phyloP scores from a whole-genome alignment of 2,797 vertebrate species.

The Enteromius mattozi region DNA sequence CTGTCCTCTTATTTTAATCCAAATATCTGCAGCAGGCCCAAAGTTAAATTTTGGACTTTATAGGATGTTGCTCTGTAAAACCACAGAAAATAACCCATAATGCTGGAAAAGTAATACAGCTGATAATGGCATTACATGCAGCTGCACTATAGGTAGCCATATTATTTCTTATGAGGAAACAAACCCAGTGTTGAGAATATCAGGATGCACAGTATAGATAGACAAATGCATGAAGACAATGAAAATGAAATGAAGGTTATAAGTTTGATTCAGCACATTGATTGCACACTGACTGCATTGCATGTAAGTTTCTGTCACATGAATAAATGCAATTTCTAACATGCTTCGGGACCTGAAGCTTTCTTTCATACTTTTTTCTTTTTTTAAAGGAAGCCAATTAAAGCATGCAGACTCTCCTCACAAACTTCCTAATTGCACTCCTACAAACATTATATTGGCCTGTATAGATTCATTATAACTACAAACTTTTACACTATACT shows the following conservation, averaged over 20 bases:
- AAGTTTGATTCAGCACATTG: background rate
- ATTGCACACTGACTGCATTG: background rate
- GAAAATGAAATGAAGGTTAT: background rate
- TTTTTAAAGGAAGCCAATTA: slow-evolving; percentile 23
- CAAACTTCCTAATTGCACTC: slow-evolving; percentile 65
- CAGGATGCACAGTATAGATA: background rate
- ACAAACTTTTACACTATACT: slow-evolving; percentile 67
- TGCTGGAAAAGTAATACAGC: slow-evolving; percentile 26
- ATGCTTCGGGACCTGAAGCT: background rate
- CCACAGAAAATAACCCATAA: slow-evolving; percentile 19
- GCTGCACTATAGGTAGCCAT: background rate
- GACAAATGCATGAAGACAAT: background rate
- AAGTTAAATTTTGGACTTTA: slow-evolving; percentile 42
- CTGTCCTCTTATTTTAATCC: slow-evolving; percentile 41
- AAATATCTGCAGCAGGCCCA: slow-evolving; percentile 46
- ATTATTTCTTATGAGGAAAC: background rate
- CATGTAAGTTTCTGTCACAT: background rate
- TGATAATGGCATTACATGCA: slow-evolving; percentile 32
- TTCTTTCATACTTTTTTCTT: too few species aligned
- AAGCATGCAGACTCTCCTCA: slow-evolving; percentile 52
- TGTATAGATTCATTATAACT: slow-evolving; percentile 70
- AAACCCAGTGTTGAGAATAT: background rate
- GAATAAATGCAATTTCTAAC: background rate
- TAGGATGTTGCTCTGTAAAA: slow-evolving; percentile 45
- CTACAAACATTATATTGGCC: slow-evolving; percentile 70